A percentile compares a stretch with the other conserved stretches of the same genome.
Conservation (phyloP, 2,113 vertebrate genomes). For the Amphilophus citrinellus region DNA sequence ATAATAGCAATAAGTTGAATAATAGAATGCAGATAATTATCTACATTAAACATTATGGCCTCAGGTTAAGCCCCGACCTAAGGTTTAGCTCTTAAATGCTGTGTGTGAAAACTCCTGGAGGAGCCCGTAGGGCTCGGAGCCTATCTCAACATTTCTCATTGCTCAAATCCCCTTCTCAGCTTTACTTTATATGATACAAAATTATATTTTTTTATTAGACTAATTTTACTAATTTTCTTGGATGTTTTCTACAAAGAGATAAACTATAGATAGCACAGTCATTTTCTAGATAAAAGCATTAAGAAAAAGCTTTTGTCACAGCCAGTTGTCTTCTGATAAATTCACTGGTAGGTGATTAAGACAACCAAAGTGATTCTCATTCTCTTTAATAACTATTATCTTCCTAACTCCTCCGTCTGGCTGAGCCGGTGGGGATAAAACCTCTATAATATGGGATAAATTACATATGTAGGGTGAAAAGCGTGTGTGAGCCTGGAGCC, state of each 20-base stretch:
- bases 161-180: constrained; percentile 21
- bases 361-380: constrained; percentile 66
- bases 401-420: constrained; percentile 61
- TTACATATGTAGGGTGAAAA: constrained; percentile 91
- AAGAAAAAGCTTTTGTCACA: constrained; percentile 22
- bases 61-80: constrained; percentile 72
- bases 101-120: constrained; percentile 70
- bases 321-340: constrained; percentile 63
- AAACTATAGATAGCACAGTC: constrained; percentile 7
- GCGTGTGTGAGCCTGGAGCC: constrained; percentile 81
- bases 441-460: constrained; percentile 80
- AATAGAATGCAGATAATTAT: constrained; percentile 65
- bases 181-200: constrained; percentile 7
- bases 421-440: constrained; percentile 71
- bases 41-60: constrained; percentile 74
- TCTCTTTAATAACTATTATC: constrained; percentile 79
- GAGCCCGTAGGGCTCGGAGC: constrained; percentile 66
- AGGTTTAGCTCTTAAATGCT: constrained; percentile 67
- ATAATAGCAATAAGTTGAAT: constrained; percentile 45
- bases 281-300: constrained; percentile 34
- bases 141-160: constrained; percentile 59
- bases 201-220: neutral
- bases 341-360: constrained; percentile 68
- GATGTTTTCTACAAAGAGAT: constrained; percentile 19
- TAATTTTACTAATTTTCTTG: constrained; percentile 18